phyloP scores from a whole-genome alignment of 1,140 invertebrate genomes.

The Trissolcus basalis region DNA sequence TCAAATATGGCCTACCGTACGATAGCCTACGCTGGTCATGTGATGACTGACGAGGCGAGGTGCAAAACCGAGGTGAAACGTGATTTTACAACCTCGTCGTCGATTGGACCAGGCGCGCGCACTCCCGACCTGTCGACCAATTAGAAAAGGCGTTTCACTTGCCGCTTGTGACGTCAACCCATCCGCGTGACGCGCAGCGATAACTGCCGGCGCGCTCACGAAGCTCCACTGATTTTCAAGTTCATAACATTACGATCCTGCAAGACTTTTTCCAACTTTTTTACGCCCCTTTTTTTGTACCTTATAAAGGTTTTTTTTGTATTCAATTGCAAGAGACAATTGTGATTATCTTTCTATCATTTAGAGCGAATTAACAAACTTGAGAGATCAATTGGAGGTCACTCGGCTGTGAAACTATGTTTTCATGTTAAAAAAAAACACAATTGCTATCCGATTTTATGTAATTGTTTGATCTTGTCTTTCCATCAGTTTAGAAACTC shows the following conservation, averaged over 20 bases:
- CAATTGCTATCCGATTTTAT: too few relatives aligned
- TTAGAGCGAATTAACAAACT: too few relatives aligned
- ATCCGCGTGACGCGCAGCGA: conserved; percentile 17
- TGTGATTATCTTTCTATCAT: too few relatives aligned
- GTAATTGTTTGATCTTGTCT: too few relatives aligned
- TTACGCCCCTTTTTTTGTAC: too few relatives aligned
- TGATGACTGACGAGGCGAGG: conserved; percentile 75
- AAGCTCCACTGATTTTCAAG: background rate
- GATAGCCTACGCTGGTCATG: conserved; percentile 78
- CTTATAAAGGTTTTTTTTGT: too few relatives aligned
- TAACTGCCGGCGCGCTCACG: conserved; percentile 5
- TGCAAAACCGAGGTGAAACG: conserved; percentile 39
- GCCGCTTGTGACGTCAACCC: conserved; percentile 20
- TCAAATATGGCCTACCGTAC: conserved; percentile 81
- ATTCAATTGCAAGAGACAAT: too few relatives aligned
- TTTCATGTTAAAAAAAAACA: too few relatives aligned
- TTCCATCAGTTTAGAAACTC: too few relatives aligned
- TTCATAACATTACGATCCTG: background rate
- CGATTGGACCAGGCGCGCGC: conserved; percentile 14
- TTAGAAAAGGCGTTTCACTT: conserved; percentile 3
- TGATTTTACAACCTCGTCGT: background rate
- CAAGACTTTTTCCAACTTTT: too few relatives aligned
- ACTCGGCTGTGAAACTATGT: too few relatives aligned
- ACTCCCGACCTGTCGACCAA: conserved; percentile 8
- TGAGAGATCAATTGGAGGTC: too few relatives aligned